phyloP scores from a whole-genome alignment of 2,797 vertebrate genomes.

The Echeneis naucrates region DNA sequence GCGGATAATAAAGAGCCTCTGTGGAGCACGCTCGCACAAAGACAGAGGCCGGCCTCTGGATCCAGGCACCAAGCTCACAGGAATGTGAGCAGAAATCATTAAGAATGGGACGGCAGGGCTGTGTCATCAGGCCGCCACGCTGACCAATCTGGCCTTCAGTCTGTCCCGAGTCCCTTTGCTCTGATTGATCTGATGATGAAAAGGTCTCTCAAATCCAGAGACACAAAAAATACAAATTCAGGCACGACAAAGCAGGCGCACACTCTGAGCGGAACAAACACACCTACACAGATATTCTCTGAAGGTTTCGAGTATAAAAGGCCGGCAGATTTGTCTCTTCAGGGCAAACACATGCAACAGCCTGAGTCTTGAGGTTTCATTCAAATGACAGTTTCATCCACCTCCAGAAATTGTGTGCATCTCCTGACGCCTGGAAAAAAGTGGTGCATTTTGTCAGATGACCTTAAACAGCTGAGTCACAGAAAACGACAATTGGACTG shows the following conservation, averaged over 20 bases:
- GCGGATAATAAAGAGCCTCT: slow-evolving; percentile 9
- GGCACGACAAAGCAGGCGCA: not conserved
- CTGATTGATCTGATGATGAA: slow-evolving; percentile 47
- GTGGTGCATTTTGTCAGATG: not conserved
- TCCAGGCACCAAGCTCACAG: slow-evolving; percentile 32
- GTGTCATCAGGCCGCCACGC: not conserved
- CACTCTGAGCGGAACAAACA: not conserved
- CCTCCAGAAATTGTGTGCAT: slow-evolving; percentile 17
- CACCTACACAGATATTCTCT: not conserved
- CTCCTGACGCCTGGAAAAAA: slow-evolving; percentile 1
- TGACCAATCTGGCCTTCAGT: slow-evolving; percentile 23
- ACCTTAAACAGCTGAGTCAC: too few species aligned
- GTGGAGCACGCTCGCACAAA: not conserved
- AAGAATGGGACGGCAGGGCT: not conserved
- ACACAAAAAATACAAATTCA: slow-evolving; percentile 30
- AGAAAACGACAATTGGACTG: too few species aligned
- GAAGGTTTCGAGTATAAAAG: slow-evolving; percentile 11
- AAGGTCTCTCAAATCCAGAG: slow-evolving; percentile 3
- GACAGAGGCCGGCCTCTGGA: slow-evolving; percentile 11
- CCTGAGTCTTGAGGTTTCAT: slow-evolving; percentile 38
- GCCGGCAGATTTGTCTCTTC: not conserved
- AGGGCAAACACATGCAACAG: slow-evolving; percentile 32
- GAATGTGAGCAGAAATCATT: slow-evolving; percentile 27
- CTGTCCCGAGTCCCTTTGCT: slow-evolving; percentile 11
- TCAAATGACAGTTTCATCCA: slow-evolving; percentile 18